Evolutionary conservation across 2,888 invertebrate genomes (phyloP).

Genomic region (Adelognathus sp.): DNA sequence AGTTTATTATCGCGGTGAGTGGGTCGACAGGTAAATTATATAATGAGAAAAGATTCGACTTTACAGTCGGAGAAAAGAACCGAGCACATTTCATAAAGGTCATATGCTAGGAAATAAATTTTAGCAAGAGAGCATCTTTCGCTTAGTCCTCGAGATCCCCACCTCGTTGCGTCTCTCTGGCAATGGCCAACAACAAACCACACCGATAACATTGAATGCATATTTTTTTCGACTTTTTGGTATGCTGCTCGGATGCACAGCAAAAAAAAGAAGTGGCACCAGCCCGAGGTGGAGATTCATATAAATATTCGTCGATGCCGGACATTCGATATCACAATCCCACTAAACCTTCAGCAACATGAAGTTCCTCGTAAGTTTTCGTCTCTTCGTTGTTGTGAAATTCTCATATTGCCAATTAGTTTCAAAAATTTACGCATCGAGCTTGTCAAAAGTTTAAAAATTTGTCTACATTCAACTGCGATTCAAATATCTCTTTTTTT

Average conservation of each 20-base stretch:
- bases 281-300: slow-evolving; percentile 70
- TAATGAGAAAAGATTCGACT: slow-evolving; percentile 27
- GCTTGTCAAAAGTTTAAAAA: too few species aligned
- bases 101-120: slow-evolving; percentile 59
- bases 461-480: too few species aligned
- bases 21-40: neutral
- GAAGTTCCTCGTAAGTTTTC: slow-evolving; percentile 77
- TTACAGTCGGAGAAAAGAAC: slow-evolving; percentile 24
- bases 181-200: slow-evolving; percentile 11
- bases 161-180: neutral
- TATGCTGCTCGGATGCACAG: neutral
- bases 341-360: slow-evolving; percentile 64
- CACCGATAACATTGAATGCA: neutral
- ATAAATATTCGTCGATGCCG: slow-evolving; percentile 73
- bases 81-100: slow-evolving; percentile 56
- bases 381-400: slow-evolving; percentile 5
- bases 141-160: slow-evolving; percentile 13
- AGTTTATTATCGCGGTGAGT: slow-evolving; percentile 1
- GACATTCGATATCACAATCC: slow-evolving; percentile 64
- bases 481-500: slow-evolving; percentile 3
- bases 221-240: neutral
- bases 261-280: neutral
- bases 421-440: too few species aligned
- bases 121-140: slow-evolving; percentile 37
- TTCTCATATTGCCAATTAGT: too few species aligned